These are phyloP conservation scores for Augochlora pura DNA, from an alignment of 1,140 invertebrate species.

Conservation along the genomic window DNA sequence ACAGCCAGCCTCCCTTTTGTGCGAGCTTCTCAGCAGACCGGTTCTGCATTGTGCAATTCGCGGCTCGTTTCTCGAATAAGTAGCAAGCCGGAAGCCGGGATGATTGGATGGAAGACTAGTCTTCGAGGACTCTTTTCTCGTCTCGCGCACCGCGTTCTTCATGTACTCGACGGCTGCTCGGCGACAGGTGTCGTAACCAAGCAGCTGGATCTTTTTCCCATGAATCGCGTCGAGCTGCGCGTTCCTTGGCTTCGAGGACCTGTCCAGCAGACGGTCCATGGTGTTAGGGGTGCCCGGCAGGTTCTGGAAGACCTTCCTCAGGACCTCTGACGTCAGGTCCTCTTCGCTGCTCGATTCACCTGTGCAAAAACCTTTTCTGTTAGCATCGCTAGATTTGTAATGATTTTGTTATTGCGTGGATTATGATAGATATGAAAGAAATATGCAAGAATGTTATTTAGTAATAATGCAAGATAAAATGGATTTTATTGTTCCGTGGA, in stretches of 20 bases:
- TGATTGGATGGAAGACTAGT: not conserved
- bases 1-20: not conserved
- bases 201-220: conserved; percentile 72
- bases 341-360: conserved; percentile 73
- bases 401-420: too few species aligned
- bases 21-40: not conserved
- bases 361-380: conserved; percentile 29
- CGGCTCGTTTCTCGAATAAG: conserved; percentile 36
- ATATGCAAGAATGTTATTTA: not conserved
- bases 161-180: conserved; percentile 73
- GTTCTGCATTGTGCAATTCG: not conserved
- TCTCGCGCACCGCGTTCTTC: conserved; percentile 62
- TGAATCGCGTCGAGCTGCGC: conserved; percentile 63
- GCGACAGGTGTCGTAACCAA: conserved; percentile 76
- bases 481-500: too few species aligned
- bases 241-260: conserved; percentile 44
- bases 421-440: not conserved
- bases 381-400: not conserved
- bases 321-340: conserved; percentile 71
- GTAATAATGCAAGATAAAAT: not conserved
- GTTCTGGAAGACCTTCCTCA: conserved; percentile 74
- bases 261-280: conserved; percentile 42
- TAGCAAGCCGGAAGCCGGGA: conserved; percentile 18
- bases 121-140: conserved; percentile 1
- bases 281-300: conserved; percentile 70